phyloP scores from a whole-genome alignment of 2,888 invertebrate genomes.

The Tiliacea citrago region DNA sequence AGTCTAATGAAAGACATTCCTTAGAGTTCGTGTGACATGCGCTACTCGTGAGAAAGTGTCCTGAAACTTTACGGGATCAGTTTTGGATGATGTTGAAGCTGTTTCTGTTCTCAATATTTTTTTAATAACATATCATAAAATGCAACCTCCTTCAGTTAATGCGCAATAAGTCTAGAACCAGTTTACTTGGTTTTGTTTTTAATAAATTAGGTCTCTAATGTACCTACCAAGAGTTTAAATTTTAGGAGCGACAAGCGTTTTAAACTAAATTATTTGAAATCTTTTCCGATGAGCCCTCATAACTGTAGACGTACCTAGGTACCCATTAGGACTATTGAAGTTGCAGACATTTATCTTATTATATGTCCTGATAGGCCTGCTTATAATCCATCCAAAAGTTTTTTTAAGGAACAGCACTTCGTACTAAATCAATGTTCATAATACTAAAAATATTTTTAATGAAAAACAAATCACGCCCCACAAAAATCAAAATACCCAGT shows the following conservation, averaged over 20 bases:
- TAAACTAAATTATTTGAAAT: background rate
- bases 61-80: constrained; percentile 49
- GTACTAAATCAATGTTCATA: background rate
- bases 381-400: background rate
- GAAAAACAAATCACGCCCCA: background rate
- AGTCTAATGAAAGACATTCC: constrained; percentile 84
- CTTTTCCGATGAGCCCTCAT: background rate
- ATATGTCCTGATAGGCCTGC: background rate
- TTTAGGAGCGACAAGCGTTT: background rate
- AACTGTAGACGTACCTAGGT: background rate
- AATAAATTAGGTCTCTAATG: background rate
- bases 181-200: background rate
- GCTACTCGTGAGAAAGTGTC: constrained; percentile 47
- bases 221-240: background rate
- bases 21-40: constrained; percentile 53
- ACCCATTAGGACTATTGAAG: background rate
- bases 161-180: no score
- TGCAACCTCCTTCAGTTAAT: background rate
- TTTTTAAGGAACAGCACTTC: background rate
- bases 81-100: constrained; percentile 8
- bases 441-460: background rate
- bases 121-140: background rate
- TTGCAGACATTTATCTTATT: background rate
- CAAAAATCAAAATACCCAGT: background rate
- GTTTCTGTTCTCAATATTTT: background rate